Conservation (phyloP, 2,797 vertebrate genomes). For the Hybognathus amarus region DNA sequence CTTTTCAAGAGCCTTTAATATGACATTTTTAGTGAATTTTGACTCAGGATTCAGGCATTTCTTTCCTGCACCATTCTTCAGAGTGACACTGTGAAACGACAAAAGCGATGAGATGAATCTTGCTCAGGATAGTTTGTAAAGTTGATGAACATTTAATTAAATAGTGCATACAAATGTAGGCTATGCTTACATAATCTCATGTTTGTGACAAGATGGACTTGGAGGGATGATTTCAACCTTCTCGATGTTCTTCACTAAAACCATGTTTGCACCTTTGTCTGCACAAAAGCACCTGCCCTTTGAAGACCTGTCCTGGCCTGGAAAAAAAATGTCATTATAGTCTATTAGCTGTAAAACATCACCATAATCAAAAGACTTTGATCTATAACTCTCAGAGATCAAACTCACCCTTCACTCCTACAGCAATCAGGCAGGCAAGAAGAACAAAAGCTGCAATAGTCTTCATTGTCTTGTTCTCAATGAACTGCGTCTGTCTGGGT, state of each 20-base stretch:
- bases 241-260: conserved; percentile 32
- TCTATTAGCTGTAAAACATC: not conserved
- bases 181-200: conserved; percentile 54
- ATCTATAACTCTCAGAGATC: not conserved
- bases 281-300: conserved; percentile 43
- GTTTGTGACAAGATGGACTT: conserved; percentile 40
- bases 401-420: conserved; percentile 34
- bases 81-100: not conserved
- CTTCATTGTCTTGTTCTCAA: conserved; percentile 35
- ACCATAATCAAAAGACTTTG: not conserved
- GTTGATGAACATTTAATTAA: not conserved
- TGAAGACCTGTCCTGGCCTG: conserved; percentile 18
- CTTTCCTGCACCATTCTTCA: not conserved
- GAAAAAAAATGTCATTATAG: not conserved
- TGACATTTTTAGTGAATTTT: conserved; percentile 15
- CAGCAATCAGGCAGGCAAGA: conserved; percentile 23
- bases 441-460: conserved; percentile 33
- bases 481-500: not conserved
- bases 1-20: conserved; percentile 18
- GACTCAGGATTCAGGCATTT: conserved; percentile 42
- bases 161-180: not conserved
- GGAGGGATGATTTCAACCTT: conserved; percentile 50
- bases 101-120: not conserved
- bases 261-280: conserved; percentile 3
- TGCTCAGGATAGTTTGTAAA: no score